Conservation (phyloP, 2,113 vertebrate species). For the Sceloporus undulatus region DNA sequence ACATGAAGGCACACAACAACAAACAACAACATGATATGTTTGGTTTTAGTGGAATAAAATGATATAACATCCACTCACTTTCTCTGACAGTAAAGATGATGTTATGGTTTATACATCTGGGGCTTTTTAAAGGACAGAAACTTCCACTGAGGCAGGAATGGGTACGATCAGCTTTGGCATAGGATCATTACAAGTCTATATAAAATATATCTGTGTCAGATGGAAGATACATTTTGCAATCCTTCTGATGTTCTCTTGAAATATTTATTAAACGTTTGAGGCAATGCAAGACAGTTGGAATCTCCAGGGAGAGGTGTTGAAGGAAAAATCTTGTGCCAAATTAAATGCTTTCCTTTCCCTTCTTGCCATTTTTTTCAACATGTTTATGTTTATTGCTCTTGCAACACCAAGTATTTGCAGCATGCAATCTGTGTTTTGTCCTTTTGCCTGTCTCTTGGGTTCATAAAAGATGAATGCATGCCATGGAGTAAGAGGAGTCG, state of each 20-base stretch:
- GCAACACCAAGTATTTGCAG: neutral
- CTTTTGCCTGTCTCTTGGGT: neutral
- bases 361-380: neutral
- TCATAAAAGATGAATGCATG: neutral
- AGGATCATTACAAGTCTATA: neutral
- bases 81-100: slow-evolving; percentile 13
- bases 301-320: neutral
- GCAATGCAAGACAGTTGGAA: neutral
- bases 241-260: neutral
- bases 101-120: neutral
- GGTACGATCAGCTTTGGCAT: neutral
- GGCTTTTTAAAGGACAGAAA: neutral
- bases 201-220: slow-evolving; percentile 23
- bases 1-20: too few species aligned
- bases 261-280: slow-evolving; percentile 23
- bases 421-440: neutral
- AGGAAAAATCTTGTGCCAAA: neutral
- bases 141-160: neutral
- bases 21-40: neutral
- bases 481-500: neutral
- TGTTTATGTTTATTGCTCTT: neutral
- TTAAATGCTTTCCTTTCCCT: neutral
- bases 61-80: neutral
- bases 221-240: neutral
- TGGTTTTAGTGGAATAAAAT: neutral